Evolutionary conservation across 2,888 invertebrate species (phyloP), one percentile per base, ranked within the genome.

Genomic region (Cantharis nigra): DNA sequence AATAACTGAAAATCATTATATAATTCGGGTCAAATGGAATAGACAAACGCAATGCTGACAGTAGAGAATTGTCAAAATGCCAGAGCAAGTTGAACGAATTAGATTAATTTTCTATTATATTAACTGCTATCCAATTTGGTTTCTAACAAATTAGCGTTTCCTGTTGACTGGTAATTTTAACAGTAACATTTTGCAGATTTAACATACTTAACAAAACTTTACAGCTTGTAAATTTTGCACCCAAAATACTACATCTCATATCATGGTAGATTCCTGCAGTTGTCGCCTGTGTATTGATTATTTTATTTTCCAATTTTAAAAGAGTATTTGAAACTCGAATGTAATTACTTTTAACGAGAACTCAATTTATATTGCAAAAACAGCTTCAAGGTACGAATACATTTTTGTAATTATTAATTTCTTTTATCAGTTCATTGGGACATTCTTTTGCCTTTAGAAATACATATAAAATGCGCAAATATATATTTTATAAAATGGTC

Each of bases 31-130:
- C 72, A 72, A 72, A 72, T 28, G 63, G 72, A 64, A 72, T 70
- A 72, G 33, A 70, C 63, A 64, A 72, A 63, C 72, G 69, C 14
- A 70, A 62, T 69, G 76, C 69, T 63, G 76, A 76, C 76, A 72
- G 74, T 28, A 20, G 75, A 75, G 72, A 69, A 71, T 75, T 75
- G 75, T 75, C 75, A 75, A 69, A 72, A 67, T 75, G 71, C 71
- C 75, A 70, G 64, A n/a, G 33, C 72, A 33, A 49, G 70, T 64
- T 69, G 72, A 76, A 70, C 72, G 72, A 76, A 70, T 76, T 72
- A 70, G 72, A 72, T 76, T 76, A 76, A 76, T 76, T 72, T 75
- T 72, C 72, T 72, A 72, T 76, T 76, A 70, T 72, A 72, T 76
- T 76, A 76, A 76, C 72, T 64, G 70, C 63, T 72, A 69, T 72